These are phyloP conservation scores for Myotis pilosus DNA, from an alignment of 2,797 vertebrate species.

Conservation along the genomic window DNA sequence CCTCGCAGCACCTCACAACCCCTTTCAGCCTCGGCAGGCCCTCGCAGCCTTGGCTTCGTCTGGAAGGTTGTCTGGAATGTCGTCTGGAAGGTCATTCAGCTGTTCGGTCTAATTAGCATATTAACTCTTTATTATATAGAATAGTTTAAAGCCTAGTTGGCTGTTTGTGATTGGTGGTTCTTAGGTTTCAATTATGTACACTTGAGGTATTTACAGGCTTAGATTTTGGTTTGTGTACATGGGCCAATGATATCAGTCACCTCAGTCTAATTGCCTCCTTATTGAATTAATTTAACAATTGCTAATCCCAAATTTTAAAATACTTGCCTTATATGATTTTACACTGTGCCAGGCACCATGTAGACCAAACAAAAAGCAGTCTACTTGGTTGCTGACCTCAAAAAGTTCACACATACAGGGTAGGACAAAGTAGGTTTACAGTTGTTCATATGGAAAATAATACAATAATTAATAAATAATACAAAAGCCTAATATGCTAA, in stretches of 20 bases:
- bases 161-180: background rate
- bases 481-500: no score
- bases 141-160: background rate
- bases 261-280: background rate
- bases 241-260: background rate
- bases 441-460: background rate
- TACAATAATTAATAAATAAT: background rate
- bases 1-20: no score
- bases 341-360: background rate
- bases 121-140: background rate
- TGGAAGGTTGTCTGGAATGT: no score
- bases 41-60: no score
- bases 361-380: background rate
- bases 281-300: background rate
- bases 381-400: background rate
- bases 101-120: no score
- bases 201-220: background rate
- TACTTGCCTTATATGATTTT: background rate
- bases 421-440: background rate
- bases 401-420: background rate
- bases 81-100: no score
- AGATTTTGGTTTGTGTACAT: background rate
- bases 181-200: background rate
- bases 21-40: no score
- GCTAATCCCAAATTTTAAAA: slow-evolving; percentile 23